Conservation (phyloP, 2,888 invertebrate species). For the Neria commutata region DNA sequence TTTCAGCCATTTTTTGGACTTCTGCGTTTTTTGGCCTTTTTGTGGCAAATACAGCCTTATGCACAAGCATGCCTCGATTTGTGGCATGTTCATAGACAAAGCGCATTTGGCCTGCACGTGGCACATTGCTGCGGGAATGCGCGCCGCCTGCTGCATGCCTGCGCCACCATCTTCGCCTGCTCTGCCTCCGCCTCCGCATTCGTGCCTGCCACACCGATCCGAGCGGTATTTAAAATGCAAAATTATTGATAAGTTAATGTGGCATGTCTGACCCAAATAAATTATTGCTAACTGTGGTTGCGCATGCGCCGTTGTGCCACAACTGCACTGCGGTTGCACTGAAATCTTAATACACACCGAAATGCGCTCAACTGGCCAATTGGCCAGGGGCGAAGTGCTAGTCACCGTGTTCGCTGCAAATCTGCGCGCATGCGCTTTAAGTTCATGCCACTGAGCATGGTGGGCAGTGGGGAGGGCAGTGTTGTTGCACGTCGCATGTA, state of each 20-base stretch:
- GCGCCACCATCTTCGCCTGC: too few species aligned
- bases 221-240: constrained; percentile 27
- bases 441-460: constrained; percentile 10
- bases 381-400: constrained; percentile 22
- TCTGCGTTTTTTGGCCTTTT: too few species aligned
- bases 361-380: background rate
- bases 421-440: background rate
- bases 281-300: constrained; percentile 28
- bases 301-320: constrained; percentile 1
- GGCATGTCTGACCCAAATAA: constrained; percentile 41
- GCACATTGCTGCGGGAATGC: background rate
- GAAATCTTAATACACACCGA: constrained; percentile 22
- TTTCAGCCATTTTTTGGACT: too few species aligned
- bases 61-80: too few species aligned
- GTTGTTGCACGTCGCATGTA: constrained; percentile 20
- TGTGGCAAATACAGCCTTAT: too few species aligned
- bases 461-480: background rate
- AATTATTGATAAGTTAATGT: constrained; percentile 45
- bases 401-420: constrained; percentile 14
- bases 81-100: too few species aligned
- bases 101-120: background rate
- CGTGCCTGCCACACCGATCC: background rate
- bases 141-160: too few species aligned
- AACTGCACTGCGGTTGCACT: constrained; percentile 6
- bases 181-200: background rate